A percentile compares a stretch with the other conserved stretches of the same genome.
These are phyloP conservation scores for Propsilocerus akamusi DNA, from an alignment of 1,140 invertebrate species.

Conservation along the genomic window DNA sequence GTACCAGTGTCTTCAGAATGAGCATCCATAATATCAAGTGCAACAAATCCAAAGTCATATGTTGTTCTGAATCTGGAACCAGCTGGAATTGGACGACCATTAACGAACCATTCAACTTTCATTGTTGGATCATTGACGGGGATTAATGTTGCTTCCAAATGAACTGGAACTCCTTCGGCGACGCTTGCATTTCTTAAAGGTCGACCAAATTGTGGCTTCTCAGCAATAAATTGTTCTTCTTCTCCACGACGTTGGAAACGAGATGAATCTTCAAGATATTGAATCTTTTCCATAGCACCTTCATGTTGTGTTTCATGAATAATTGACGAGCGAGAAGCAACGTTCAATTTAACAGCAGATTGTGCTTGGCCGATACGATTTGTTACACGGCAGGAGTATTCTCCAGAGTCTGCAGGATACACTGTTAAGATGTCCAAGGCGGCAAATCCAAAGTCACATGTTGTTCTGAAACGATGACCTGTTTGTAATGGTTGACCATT, in stretches of 20 bases:
- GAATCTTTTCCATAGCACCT: slow-evolving; percentile 78
- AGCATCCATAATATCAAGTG: slow-evolving; percentile 87
- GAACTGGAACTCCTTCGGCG: slow-evolving; percentile 73
- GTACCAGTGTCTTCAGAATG: slow-evolving; percentile 89
- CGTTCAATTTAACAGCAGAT: slow-evolving; percentile 60
- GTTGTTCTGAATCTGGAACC: slow-evolving; percentile 82
- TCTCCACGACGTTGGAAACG: slow-evolving; percentile 47
- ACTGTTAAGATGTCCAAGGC: slow-evolving; percentile 82
- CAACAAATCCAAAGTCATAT: slow-evolving; percentile 92
- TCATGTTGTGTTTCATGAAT: slow-evolving; percentile 91
- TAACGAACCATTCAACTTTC: slow-evolving; percentile 89
- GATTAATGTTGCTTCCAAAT: slow-evolving; percentile 87
- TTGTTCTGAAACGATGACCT: slow-evolving; percentile 78
- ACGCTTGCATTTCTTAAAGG: slow-evolving; percentile 72
- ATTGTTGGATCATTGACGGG: slow-evolving; percentile 90
- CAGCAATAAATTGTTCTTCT: slow-evolving; percentile 55
- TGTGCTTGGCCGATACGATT: slow-evolving; percentile 69
- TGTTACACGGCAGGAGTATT: slow-evolving; percentile 76
- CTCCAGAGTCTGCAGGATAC: slow-evolving; percentile 84
- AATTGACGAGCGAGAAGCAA: slow-evolving; percentile 68
- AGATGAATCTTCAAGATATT: slow-evolving; percentile 75
- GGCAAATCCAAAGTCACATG: slow-evolving; percentile 90
- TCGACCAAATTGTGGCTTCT: slow-evolving; percentile 75
- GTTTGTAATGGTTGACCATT: slow-evolving; percentile 82
- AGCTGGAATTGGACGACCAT: slow-evolving; percentile 74